A percentile compares a stretch with the other conserved stretches of the same genome.
phyloP scores from a whole-genome alignment of 2,888 invertebrate species.

The Idaea biselata region DNA sequence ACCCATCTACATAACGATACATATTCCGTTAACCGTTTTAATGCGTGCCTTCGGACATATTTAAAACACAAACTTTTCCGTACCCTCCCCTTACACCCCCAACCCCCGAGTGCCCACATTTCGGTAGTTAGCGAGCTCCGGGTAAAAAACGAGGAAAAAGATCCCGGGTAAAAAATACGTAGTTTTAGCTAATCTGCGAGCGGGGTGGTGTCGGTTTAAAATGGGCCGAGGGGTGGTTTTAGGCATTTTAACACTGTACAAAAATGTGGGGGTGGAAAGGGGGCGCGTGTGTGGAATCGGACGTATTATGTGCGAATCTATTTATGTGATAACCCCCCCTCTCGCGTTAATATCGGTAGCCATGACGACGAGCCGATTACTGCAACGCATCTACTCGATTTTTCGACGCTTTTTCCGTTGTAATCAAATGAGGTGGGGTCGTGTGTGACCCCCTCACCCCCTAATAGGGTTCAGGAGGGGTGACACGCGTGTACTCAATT shows the following conservation, averaged over 20 bases:
- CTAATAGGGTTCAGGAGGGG: slow-evolving; percentile 37
- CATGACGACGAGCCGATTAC: slow-evolving; percentile 75
- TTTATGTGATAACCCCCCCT: slow-evolving; percentile 68
- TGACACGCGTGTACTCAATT: slow-evolving; percentile 80
- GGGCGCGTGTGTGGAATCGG: slow-evolving; percentile 71
- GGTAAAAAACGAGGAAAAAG: slow-evolving; percentile 59
- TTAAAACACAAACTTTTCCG: slow-evolving; percentile 78
- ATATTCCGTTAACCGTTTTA: slow-evolving; percentile 71
- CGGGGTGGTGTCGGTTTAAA: slow-evolving; percentile 47
- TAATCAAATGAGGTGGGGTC: slow-evolving; percentile 79
- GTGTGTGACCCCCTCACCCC: slow-evolving; percentile 47
- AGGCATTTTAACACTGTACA: slow-evolving; percentile 79
- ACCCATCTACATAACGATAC: slow-evolving; percentile 63
- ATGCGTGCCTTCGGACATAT: slow-evolving; percentile 79
- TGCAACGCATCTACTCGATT: slow-evolving; percentile 77
- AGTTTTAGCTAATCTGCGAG: slow-evolving; percentile 85
- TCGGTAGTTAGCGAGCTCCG: slow-evolving; percentile 69
- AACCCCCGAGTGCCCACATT: slow-evolving; percentile 57
- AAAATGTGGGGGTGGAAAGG: slow-evolving; percentile 60
- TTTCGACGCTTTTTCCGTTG: slow-evolving; percentile 80
- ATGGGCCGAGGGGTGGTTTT: slow-evolving; percentile 60
- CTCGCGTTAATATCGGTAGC: slow-evolving; percentile 75
- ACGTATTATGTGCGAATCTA: slow-evolving; percentile 78
- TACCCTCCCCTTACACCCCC: slow-evolving; percentile 38
- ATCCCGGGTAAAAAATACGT: slow-evolving; percentile 83